A percentile compares a stretch with the other conserved stretches of the same genome.
phyloP scores from a whole-genome alignment of 2,797 vertebrate genomes.

The Oryzias dopingdopingensis region DNA sequence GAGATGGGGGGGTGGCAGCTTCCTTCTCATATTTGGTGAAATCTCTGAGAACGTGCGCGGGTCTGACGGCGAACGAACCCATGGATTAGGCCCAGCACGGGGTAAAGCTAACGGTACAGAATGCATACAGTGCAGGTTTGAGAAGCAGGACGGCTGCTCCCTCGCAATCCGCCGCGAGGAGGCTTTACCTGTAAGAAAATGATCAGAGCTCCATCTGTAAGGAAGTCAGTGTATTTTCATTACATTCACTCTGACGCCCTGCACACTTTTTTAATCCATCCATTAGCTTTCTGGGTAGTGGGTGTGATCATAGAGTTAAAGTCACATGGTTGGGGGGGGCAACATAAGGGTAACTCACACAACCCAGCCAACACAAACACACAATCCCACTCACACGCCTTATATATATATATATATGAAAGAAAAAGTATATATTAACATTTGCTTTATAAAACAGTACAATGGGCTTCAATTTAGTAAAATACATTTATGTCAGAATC shows the following conservation, averaged over 20 bases:
- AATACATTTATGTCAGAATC: constrained; percentile 67
- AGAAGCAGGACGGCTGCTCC: constrained; percentile 15
- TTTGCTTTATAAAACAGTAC: constrained; percentile 89
- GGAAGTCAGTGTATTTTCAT: constrained; percentile 42
- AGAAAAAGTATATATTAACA: constrained; percentile 88
- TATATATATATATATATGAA: constrained; percentile 60
- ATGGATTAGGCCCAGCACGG: constrained; percentile 61
- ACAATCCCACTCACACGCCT: constrained; percentile 48
- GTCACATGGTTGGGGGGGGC: constrained; percentile 37
- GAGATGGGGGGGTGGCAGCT: constrained; percentile 44
- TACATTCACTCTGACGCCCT: constrained; percentile 68
- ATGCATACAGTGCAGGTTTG: constrained; percentile 54
- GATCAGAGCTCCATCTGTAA: constrained; percentile 33
- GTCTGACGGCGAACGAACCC: constrained; percentile 56
- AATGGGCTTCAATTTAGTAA: constrained; percentile 81
- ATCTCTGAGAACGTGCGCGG: constrained; percentile 68
- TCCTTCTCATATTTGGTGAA: constrained; percentile 73
- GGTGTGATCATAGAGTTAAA: constrained; percentile 31
- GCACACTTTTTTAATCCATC: constrained; percentile 43
- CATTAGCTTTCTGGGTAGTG: constrained; percentile 33
- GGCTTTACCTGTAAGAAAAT: constrained; percentile 17
- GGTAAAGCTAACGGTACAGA: constrained; percentile 72
- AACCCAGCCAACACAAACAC: constrained; percentile 43
- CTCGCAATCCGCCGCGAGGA: constrained; percentile 28
- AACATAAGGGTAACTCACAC: constrained; percentile 32